Base-by-base conservation (phyloP, 2,797 vertebrate species). In the Margarornis squamiger region DNA sequence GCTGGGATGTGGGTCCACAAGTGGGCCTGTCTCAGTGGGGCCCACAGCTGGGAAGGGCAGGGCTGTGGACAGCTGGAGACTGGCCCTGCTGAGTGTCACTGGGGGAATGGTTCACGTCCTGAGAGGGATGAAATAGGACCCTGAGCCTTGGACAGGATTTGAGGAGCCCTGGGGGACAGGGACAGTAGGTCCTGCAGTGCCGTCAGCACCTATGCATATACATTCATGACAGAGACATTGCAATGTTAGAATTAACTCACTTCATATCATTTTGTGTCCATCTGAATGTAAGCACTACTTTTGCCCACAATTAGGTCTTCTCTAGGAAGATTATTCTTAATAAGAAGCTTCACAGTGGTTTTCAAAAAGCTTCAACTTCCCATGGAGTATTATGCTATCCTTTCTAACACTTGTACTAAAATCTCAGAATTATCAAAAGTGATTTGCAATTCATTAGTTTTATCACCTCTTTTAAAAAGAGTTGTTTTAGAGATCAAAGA, bases 391-490 rank as follows among this genome's bases (percentile, higher is more conserved):
- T 87, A 38, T 88, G 65, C 80, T 95, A 91, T 87, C 43, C 54
- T 92, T 91, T 39, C 49, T 96, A 91, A 96, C 77, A 74, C 57
- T 30, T 87, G 46, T 55, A 83, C n/a, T 61, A 89, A 79, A 93
- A 89, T 77, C 81, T 91, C 65, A 94, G 68, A 93, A 83, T 41
- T 82, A 80, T 86, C 81, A 92, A 93, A 95, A 78, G 49, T 86
- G 68, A 88, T 93, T 97, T 94, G 62, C 81, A 95, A 96, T 96
- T 96, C 91, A 97, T 94, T 91, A 94, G 30, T 83, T 97, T 94
- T 94, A 96, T 75, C 91, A 78, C 39, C 36, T 77, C 66, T 92
- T 89, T 36, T 82, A 59, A 84, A 90, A 92, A 81, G 63, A 9
- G 34, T 74, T 87, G 59, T 13, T 94, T 92, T 66, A 94, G 54